Evolutionary conservation across 2,888 invertebrate genomes (phyloP).

Genomic region (Eremobia ochroleuca): DNA sequence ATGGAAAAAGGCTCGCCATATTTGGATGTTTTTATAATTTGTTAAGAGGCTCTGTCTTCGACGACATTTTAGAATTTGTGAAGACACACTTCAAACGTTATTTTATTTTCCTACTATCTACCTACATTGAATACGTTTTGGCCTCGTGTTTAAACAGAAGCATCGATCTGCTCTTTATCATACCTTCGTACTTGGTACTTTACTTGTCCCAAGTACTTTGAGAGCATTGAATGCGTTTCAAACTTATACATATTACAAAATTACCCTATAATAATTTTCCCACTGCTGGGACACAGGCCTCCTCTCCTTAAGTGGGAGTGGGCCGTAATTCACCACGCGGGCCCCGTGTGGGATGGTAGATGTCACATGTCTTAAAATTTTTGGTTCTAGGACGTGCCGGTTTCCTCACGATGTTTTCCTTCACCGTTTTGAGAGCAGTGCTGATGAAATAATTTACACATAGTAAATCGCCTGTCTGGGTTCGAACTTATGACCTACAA

Average conservation of each 20-base stretch:
- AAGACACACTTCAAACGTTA: conserved; percentile 36
- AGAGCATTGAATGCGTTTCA: neutral
- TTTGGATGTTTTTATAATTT: conserved; percentile 67
- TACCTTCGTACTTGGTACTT: conserved; percentile 32
- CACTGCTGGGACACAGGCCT: neutral
- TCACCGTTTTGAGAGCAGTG: too few species aligned
- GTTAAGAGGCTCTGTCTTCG: conserved; percentile 44
- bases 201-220: conserved; percentile 19
- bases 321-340: neutral
- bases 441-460: too few species aligned
- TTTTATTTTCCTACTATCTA: conserved; percentile 32
- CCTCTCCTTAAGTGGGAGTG: neutral
- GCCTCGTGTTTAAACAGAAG: conserved; percentile 47
- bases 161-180: conserved; percentile 41
- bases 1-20: conserved; percentile 62
- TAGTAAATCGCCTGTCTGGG: too few species aligned
- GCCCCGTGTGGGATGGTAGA: too few species aligned
- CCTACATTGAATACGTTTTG: conserved; percentile 23
- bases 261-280: neutral
- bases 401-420: too few species aligned
- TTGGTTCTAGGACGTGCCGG: too few species aligned
- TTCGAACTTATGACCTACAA: too few species aligned
- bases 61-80: conserved; percentile 48
- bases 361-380: too few species aligned
- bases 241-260: neutral